These are phyloP conservation scores for Eledone cirrhosa DNA, from an alignment of 2,888 invertebrate genomes.

Conservation along the genomic window DNA sequence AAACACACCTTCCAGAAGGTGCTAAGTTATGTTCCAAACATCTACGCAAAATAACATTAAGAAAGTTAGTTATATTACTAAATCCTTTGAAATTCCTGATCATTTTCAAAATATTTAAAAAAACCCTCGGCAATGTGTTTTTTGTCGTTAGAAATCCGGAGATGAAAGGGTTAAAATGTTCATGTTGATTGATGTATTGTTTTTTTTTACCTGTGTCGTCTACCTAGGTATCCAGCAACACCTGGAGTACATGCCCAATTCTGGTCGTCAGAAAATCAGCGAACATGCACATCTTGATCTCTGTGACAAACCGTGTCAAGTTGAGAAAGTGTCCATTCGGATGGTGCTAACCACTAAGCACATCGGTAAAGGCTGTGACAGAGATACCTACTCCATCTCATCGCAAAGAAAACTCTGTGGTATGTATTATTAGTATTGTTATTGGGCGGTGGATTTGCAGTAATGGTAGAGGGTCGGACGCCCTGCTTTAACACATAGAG, in stretches of 20 bases:
- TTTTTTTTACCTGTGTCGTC: not conserved
- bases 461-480: too few relatives aligned
- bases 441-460: not conserved
- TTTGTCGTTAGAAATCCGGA: too few relatives aligned
- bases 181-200: not conserved
- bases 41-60: too few relatives aligned
- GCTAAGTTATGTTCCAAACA: too few relatives aligned
- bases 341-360: constrained; percentile 81
- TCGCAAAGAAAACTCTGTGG: constrained; percentile 86
- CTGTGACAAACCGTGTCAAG: constrained; percentile 68
- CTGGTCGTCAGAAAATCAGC: constrained; percentile 82
- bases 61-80: too few relatives aligned
- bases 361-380: constrained; percentile 95
- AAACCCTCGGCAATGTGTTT: too few relatives aligned
- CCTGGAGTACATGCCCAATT: constrained; percentile 86
- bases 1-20: too few relatives aligned
- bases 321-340: constrained; percentile 67
- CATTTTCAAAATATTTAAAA: too few relatives aligned
- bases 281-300: constrained; percentile 74
- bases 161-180: too few relatives aligned
- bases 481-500: too few relatives aligned
- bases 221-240: constrained; percentile 79
- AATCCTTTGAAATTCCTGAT: too few relatives aligned
- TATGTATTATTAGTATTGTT: constrained; percentile 55
- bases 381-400: constrained; percentile 89